phyloP scores from a whole-genome alignment of 1,140 invertebrate species.

The Caerostris extrusa region DNA sequence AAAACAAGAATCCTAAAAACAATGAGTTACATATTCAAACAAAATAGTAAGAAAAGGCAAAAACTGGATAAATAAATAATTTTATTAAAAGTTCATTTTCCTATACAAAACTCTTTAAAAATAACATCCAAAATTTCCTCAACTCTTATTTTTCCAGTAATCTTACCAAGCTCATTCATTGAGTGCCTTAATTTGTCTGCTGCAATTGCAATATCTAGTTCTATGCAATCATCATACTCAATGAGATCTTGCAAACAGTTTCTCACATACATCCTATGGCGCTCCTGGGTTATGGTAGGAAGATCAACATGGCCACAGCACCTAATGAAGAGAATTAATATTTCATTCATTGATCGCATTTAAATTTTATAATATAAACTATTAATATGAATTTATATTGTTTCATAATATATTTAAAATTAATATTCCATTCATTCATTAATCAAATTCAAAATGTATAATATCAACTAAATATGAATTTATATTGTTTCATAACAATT shows the following conservation, averaged over 20 bases:
- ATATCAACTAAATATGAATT: no score
- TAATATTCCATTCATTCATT: no score
- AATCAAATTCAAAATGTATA: no score
- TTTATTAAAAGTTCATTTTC: constrained; percentile 86
- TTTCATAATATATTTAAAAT: no score
- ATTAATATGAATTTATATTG: no score
- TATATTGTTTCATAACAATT: no score
- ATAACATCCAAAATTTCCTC: constrained; percentile 92
- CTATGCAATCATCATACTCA: constrained; percentile 74
- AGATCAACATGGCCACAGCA: constrained; percentile 80
- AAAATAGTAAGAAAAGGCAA: not conserved
- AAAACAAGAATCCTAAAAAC: no score
- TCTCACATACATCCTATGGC: constrained; percentile 80
- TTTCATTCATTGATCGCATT: not conserved
- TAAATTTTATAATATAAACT: no score
- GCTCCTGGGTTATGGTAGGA: constrained; percentile 77
- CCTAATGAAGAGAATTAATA: not conserved
- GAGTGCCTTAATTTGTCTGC: constrained; percentile 87
- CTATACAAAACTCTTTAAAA: constrained; percentile 93
- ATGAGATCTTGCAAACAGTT: constrained; percentile 80
- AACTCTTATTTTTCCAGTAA: constrained; percentile 88
- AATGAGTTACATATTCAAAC: no score
- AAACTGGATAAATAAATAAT: not conserved
- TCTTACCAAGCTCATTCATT: constrained; percentile 86
- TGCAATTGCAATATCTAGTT: constrained; percentile 85